Evolutionary conservation across 2,797 vertebrate genomes (phyloP), one percentile per base, ranked within the genome.

Genomic region (Vespertilio murinus): DNA sequence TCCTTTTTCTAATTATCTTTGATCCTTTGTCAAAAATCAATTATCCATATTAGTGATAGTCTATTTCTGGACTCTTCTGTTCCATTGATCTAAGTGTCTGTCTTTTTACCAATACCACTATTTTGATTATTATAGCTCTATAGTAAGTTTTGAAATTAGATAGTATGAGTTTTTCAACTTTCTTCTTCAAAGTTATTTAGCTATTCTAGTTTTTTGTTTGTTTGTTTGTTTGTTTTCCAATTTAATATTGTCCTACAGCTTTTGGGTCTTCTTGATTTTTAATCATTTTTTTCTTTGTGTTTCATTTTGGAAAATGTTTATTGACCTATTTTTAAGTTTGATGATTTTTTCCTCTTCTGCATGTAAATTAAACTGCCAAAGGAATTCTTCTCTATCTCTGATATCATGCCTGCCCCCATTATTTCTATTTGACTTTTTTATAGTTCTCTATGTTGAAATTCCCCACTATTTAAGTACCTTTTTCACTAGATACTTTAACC

Each of bases 251-350:
- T 20, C 52, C 5, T 86, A 47, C 0, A 54, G 49, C 25, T 89
- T 93, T 83, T n/a, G 54, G 30, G 30, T 61, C 18, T 90, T 13
- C 33, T 81, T 64, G 2, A 71, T 70, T 83, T 93, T 47, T 83
- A 67, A 77, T 30, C 4, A 35, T 84, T 40, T 42, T 78, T 42
- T 65, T 75, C 11, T 81, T 75, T 65, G 18, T 75, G 56, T 25
- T 89, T 91, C 61, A 49, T 22, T 95, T 91, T 80, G 45, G 59
- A 91, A 95, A 80, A 90, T 89, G 18, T 77, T 35, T 88, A 33
- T 30, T 65, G n/a, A 91, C 12, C 13, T 77, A n/a, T 2, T 13
- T 82, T 93, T 74, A 82, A n/a, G 75, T 64, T 82, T n/a, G 69
- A n/a, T 77, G 20, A 42, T 91, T 82, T 59, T 86, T 85, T 94